Base-by-base conservation (phyloP, 2,797 vertebrate genomes). In the Sebastes nivosus region DNA sequence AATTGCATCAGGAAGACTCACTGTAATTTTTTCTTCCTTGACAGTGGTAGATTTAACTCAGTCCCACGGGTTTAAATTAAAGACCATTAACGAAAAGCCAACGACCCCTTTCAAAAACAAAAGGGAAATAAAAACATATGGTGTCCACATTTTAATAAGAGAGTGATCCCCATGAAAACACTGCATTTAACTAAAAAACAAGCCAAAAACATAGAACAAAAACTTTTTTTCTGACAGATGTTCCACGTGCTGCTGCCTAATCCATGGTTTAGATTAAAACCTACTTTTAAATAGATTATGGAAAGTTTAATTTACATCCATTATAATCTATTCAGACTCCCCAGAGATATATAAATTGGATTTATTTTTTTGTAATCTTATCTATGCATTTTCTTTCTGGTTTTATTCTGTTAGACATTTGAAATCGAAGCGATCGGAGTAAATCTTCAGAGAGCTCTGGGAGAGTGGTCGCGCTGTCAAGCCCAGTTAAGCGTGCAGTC, bases 401-500 rank as follows among this genome's bases (percentile, higher is more conserved):
- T 79, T 42, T 74, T 2, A 20, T 18, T 10, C 8, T 9, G 8
- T 20, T 1, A 0, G n/a, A 68, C 22, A 2, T 73, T 4, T 29
- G 13, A 25, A 67, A 30, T 11, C 0, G 22, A 25, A 34, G n/a
- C 42, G 25, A 20, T 25, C 6, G 0, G n/a, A 36, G 55, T 52
- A 50, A 59, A 73, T 68, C 32, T 72, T 30, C 30, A 6, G 22
- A 27, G 77, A 38, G 83, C 63, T 70, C 80, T 71, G 68, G 63
- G 77, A 86, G 79, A 79, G 83, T 3, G 63, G 52, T 54, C 5
- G 60, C 10, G 38, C 86, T 90, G 91, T 93, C 90, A 89, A 65
- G 79, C 82, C 73, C 83, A 59, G 89, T 94, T 91, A 89, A 84
- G 92, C 84, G 76, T 90, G 83, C 75, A 87, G 79, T 86, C 78